Base-by-base conservation (phyloP, 2,797 vertebrate species). In the Ctenosaura bakeri region DNA sequence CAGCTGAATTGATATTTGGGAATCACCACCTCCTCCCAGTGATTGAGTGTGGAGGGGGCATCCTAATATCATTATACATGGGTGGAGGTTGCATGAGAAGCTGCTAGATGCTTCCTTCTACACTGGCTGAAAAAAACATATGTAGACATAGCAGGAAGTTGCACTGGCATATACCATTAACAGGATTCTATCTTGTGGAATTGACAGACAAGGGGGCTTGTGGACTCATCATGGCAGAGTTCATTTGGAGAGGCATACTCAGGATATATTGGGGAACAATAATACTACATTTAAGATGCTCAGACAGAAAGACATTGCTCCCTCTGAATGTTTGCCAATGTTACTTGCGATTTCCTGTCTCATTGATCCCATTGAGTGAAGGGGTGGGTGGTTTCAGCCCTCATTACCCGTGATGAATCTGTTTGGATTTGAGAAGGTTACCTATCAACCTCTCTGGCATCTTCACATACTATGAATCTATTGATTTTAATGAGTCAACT, bases 401-500 rank as follows among this genome's bases (percentile, higher is more conserved):
- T 38, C 46, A 52, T 24, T 35, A 64, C 71, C 42, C 42, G 71
- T 42, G 32, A 52, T 87, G 54, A 35, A 83, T 74, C 18, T 5
- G 6, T 74, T 83, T 46, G 9, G 64, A 90, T 77, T 83, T 77
- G 24, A 22, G 42, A 76, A 87, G 16, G 46, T 77, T 56, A 79
- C 50, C n/a, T 85, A 54, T 38, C 24, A 76, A 14, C 32, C 13
- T 81, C 38, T 29, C 50, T 62, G 22, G 3, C 46, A 54, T 83
- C n/a, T 56, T 87, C 76, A 24, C 56, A 77, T 83, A 64, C 35
- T 71, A 12, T 62, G 54, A 59, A 64, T 74, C 38, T 13, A 86
- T 90, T 82, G 54, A 86, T 74, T 82, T 46, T 56, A 66, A 79
- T 69, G 7, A 80, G 42, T 50, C 86, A 88, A n/a, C 32, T 18